Evolutionary conservation across 2,888 invertebrate genomes (phyloP).

Genomic region (Mimumesa dahlbomi): DNA sequence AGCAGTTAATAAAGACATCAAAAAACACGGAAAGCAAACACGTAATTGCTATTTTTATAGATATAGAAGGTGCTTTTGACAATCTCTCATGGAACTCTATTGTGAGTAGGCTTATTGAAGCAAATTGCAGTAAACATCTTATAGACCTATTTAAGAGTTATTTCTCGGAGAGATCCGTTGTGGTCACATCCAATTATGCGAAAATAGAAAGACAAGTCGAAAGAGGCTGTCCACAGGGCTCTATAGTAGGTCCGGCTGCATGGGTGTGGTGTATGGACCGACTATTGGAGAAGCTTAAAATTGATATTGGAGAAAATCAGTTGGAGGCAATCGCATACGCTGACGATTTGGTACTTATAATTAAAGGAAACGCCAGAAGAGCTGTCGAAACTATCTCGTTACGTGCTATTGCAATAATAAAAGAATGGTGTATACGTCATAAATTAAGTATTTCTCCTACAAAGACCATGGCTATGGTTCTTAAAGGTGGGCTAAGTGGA

Average conservation of each 20-base stretch:
- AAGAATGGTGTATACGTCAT: not conserved
- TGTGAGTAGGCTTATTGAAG: not conserved
- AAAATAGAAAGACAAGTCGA: not conserved
- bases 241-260: slow-evolving; percentile 1
- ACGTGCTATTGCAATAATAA: not conserved
- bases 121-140: not conserved
- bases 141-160: not conserved
- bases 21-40: not conserved
- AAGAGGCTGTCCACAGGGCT: slow-evolving; percentile 12
- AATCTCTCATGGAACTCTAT: slow-evolving; percentile 20
- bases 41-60: slow-evolving; percentile 1
- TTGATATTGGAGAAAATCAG: not conserved
- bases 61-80: slow-evolving; percentile 18
- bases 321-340: not conserved
- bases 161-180: not conserved
- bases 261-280: slow-evolving; percentile 3
- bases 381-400: not conserved
- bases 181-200: not conserved
- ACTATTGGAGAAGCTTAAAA: not conserved
- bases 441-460: too few species aligned
- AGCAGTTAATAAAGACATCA: not conserved
- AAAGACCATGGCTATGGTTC: too few species aligned
- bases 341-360: not conserved
- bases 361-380: not conserved
- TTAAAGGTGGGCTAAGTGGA: too few species aligned